Evolutionary conservation across 2,797 vertebrate genomes (phyloP).

Genomic region (Propithecus deckenii): DNA sequence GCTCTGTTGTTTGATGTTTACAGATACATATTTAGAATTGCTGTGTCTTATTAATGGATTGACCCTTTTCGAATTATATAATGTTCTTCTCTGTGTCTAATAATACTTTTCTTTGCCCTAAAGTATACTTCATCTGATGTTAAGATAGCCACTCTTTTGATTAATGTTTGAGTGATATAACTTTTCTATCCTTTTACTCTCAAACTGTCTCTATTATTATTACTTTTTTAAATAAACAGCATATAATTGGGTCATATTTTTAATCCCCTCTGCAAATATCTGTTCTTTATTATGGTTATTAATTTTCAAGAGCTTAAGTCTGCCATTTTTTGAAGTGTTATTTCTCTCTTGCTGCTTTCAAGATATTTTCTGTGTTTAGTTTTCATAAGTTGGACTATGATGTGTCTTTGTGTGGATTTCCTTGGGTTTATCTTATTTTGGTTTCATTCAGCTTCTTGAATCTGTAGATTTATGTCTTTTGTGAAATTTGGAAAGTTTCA

Average conservation of each 20-base stretch:
- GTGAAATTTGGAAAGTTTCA: background rate
- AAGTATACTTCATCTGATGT: background rate
- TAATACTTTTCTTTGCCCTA: background rate
- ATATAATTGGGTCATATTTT: background rate
- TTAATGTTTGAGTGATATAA: background rate
- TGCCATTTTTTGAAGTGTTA: background rate
- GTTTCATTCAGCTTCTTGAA: background rate
- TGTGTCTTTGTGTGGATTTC: background rate
- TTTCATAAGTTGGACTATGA: background rate
- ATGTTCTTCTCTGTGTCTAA: background rate
- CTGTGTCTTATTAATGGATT: background rate
- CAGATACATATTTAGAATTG: background rate
- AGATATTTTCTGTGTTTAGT: background rate
- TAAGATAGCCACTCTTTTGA: background rate
- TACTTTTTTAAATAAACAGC: background rate
- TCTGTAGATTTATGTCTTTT: background rate
- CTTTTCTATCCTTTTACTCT: background rate
- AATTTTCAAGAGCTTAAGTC: background rate
- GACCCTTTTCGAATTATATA: background rate
- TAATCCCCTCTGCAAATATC: background rate
- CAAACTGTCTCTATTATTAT: background rate
- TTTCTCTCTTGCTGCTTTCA: background rate
- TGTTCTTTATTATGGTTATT: background rate
- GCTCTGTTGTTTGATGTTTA: background rate
- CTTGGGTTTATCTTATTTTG: background rate